phyloP scores from a whole-genome alignment of 2,888 invertebrate genomes.

The Hyposoter didymator region DNA sequence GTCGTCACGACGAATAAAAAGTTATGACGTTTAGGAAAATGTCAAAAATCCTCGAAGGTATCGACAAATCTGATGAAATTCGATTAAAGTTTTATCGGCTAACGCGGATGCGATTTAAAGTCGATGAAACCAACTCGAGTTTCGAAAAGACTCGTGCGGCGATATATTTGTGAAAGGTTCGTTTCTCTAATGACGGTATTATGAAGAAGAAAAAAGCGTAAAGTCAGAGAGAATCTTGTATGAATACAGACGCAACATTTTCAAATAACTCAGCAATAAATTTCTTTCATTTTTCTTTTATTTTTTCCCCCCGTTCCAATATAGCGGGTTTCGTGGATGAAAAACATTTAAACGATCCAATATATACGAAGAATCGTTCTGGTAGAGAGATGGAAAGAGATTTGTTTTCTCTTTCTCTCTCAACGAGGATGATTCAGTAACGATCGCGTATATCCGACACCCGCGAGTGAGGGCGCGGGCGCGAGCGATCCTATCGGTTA shows the following conservation, averaged over 20 bases:
- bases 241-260: constrained; percentile 37
- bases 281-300: constrained; percentile 46
- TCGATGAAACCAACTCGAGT: not conserved
- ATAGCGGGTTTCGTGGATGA: constrained; percentile 49
- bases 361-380: constrained; percentile 67
- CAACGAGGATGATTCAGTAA: constrained; percentile 68
- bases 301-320: constrained; percentile 47
- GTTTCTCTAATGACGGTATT: not conserved
- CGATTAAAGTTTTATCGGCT: not conserved
- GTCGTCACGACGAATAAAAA: not conserved
- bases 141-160: not conserved
- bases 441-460: constrained; percentile 65
- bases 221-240: not conserved
- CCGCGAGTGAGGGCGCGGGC: constrained; percentile 54
- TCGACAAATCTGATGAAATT: not conserved
- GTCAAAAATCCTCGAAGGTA: not conserved
- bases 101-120: too few species aligned
- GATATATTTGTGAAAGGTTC: not conserved
- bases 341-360: constrained; percentile 69
- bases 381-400: constrained; percentile 23
- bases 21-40: not conserved
- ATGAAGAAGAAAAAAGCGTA: constrained; percentile 5
- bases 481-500: constrained; percentile 71
- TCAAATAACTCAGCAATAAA: constrained; percentile 55
- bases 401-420: constrained; percentile 24